Evolutionary conservation across 2,888 invertebrate genomes (phyloP), one percentile per base, ranked within the genome.

Genomic region (Nemapogon koenigi): DNA sequence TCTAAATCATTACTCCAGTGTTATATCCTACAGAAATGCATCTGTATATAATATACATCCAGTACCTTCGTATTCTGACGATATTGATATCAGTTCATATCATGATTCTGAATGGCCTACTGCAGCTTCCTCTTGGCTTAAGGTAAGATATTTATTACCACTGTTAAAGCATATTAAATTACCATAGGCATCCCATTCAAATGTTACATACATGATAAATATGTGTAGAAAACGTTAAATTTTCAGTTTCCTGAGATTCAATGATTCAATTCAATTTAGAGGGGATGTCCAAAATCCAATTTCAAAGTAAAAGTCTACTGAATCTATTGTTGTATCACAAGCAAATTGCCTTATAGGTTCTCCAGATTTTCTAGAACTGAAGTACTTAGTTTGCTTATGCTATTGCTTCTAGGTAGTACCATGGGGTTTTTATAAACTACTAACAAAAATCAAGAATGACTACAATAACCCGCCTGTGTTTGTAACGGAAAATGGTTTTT

Each of bases 1-100:
- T 7, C 56, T 90, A 4, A 90, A 90, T 49, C 81, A 85, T 43
- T 90, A 90, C 56, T 81, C 83, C 1, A 64, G 82, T 4, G 53
- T 53, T 41, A 49, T 82, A 31, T 65, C 62, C 2, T 75, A 70
- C 6, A 49, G 50, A 31, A 51, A 52, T 29, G 43, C 40, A 14
- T 49, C 49, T 0, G 33, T 51, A 22, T 29, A 26, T 1, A 48
- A 46, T 1, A 22, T 13, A n/a, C 43, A 42, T 25, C 31, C 27
- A 8, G 40, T 47, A 7, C 51, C 51, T 0, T 53, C 52, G 1
- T 22, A 15, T 28, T 11, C 22, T 3, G 45, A 52, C 35, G 53
- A 53, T 33, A 17, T 50, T 0, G 49, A 40, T 10, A 50, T 44
- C 3, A 37, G 36, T 2, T 18, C 30, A 7, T 56, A 53, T 38